These are phyloP conservation scores for Planococcus citri DNA, from an alignment of 1,140 invertebrate species.

Conservation along the genomic window DNA sequence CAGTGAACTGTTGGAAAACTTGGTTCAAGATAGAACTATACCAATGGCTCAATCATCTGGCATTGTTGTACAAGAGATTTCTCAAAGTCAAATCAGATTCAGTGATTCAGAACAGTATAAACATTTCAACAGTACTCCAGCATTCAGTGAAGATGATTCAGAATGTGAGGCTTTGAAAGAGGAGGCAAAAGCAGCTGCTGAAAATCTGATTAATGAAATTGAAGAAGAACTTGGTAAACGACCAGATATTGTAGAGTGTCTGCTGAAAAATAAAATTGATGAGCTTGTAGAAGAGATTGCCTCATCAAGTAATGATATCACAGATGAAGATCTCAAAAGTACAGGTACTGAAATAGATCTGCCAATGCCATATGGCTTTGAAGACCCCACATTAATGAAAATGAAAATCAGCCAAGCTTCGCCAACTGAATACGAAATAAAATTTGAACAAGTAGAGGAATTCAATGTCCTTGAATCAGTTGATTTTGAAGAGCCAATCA, in stretches of 20 bases:
- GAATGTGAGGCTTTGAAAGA: slow-evolving; percentile 26
- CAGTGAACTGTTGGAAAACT: neutral
- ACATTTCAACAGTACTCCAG: neutral
- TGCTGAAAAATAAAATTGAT: slow-evolving; percentile 38
- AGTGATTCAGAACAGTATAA: neutral
- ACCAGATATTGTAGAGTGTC: slow-evolving; percentile 36
- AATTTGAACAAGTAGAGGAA: neutral
- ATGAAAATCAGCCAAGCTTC: slow-evolving; percentile 11
- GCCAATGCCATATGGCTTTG: neutral
- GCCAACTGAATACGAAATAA: slow-evolving; percentile 4
- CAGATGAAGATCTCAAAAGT: slow-evolving; percentile 49
- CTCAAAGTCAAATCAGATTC: neutral
- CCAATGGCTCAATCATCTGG: neutral
- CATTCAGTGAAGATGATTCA: slow-evolving; percentile 23
- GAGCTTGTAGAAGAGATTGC: slow-evolving; percentile 38
- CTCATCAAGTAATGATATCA: slow-evolving; percentile 50
- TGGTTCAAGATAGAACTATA: neutral
- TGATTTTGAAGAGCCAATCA: neutral
- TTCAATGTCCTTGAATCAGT: neutral
- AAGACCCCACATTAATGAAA: neutral
- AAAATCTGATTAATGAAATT: slow-evolving; percentile 23
- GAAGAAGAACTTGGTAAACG: slow-evolving; percentile 23
- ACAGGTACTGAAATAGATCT: slow-evolving; percentile 39
- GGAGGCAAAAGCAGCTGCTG: slow-evolving; percentile 31
- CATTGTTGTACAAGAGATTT: neutral